phyloP scores from a whole-genome alignment of 1,140 invertebrate genomes.

The Brachionus angularis region DNA sequence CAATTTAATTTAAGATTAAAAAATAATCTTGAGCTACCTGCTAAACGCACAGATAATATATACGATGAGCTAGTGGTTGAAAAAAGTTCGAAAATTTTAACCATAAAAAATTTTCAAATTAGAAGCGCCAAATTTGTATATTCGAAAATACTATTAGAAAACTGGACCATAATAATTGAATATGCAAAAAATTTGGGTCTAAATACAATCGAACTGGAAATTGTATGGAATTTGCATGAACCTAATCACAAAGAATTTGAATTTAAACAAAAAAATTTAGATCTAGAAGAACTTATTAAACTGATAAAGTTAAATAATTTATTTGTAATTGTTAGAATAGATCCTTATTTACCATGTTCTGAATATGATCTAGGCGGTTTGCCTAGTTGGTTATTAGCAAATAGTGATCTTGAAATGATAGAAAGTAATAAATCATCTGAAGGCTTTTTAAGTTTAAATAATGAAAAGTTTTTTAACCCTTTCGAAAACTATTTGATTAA shows the following conservation, averaged over 20 bases:
- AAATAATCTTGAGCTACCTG: neutral
- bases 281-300: conserved; percentile 25
- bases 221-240: conserved; percentile 34
- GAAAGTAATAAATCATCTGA: neutral
- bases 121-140: conserved; percentile 27
- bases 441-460: neutral
- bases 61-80: neutral
- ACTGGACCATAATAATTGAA: conserved; percentile 8
- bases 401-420: neutral
- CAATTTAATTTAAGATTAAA: neutral
- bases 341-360: conserved; percentile 24
- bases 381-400: conserved; percentile 13
- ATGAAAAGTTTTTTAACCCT: neutral
- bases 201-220: conserved; percentile 39
- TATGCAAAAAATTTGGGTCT: neutral
- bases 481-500: neutral
- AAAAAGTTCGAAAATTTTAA: neutral
- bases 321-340: conserved; percentile 20
- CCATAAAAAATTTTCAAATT: conserved; percentile 33
- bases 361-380: conserved; percentile 32
- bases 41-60: neutral
- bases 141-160: conserved; percentile 1
- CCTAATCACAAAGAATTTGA: neutral
- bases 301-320: neutral
- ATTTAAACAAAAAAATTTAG: conserved; percentile 4